These are phyloP conservation scores for Subanguina moxae DNA, from an alignment of 1,140 invertebrate species.

Conservation along the genomic window DNA sequence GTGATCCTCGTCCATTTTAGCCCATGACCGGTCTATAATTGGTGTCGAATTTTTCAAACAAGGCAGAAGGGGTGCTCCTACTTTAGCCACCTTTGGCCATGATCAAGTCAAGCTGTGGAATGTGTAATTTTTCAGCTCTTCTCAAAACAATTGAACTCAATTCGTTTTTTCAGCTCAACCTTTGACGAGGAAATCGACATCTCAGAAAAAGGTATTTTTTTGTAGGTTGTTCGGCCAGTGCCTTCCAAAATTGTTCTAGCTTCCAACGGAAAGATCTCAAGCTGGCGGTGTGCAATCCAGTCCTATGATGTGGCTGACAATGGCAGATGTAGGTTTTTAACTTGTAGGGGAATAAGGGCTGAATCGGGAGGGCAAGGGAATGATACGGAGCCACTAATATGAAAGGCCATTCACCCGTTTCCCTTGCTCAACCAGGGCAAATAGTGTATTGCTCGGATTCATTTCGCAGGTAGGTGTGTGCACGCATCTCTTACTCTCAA, in stretches of 20 bases:
- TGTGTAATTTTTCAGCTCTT: neutral
- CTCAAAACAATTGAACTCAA: neutral
- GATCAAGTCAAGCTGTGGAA: slow-evolving; percentile 5
- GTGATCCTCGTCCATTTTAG: neutral
- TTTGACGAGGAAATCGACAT: slow-evolving; percentile 9
- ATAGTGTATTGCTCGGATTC: too few species aligned
- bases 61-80: neutral
- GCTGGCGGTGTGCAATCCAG: slow-evolving; percentile 2
- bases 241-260: too few species aligned
- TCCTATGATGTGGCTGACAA: slow-evolving; percentile 7
- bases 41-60: slow-evolving; percentile 8
- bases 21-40: slow-evolving; percentile 1
- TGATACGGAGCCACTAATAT: too few species aligned
- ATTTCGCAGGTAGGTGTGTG: too few species aligned
- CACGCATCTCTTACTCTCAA: too few species aligned
- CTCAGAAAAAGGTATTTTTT: neutral
- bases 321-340: neutral
- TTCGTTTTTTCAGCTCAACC: slow-evolving; percentile 3
- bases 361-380: too few species aligned
- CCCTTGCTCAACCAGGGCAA: too few species aligned
- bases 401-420: too few species aligned
- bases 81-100: neutral
- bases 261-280: too few species aligned
- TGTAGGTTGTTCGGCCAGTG: too few species aligned
- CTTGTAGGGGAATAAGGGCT: too few species aligned